Percentiles rank a stretch among this genome's conserved stretches.
Evolutionary conservation across 37 sponge, comb jelly and placozoan genomes (phyloP).

Genomic region (Dysidea cf. avara): DNA sequence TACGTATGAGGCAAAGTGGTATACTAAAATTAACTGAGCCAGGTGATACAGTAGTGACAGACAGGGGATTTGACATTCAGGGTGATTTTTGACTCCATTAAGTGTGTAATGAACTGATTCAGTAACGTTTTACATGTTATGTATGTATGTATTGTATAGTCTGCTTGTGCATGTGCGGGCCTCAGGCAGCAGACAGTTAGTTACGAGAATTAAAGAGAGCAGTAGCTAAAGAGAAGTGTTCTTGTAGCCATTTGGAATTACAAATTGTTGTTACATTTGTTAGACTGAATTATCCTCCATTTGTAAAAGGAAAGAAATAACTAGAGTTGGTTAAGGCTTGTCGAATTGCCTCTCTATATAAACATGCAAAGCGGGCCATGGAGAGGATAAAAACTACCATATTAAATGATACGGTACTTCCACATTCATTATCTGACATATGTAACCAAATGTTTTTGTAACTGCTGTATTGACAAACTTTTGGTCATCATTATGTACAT

Average conservation of each 20-base stretch:
- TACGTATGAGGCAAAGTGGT: constrained; percentile 32
- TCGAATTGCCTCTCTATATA: constrained; percentile 54
- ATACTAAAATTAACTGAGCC: constrained; percentile 25
- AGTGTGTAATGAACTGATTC: too few species aligned
- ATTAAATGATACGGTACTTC: constrained; percentile 45
- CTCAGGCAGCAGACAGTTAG: too few species aligned
- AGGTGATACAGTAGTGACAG: constrained; percentile 56
- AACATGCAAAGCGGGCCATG: too few species aligned
- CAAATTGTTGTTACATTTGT: too few species aligned
- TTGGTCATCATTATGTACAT: too few species aligned
- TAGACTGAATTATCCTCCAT: constrained; percentile 56
- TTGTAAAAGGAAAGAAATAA: constrained; percentile 43
- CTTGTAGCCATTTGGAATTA: too few species aligned
- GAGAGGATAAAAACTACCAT: too few species aligned
- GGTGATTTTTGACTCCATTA: constrained; percentile 37
- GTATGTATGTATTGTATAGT: too few species aligned
- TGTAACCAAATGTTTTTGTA: constrained; percentile 35
- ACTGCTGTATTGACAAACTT: constrained; percentile 47
- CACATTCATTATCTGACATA: constrained; percentile 12
- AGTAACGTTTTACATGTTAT: too few species aligned
- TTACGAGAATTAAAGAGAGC: too few species aligned
- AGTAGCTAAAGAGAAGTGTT: too few species aligned
- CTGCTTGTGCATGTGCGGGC: too few species aligned
- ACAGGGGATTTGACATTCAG: constrained; percentile 63
- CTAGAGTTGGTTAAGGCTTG: constrained; percentile 42